These are phyloP conservation scores for Eupithecia tripunctaria DNA, from an alignment of 2,888 invertebrate species.

Conservation along the genomic window DNA sequence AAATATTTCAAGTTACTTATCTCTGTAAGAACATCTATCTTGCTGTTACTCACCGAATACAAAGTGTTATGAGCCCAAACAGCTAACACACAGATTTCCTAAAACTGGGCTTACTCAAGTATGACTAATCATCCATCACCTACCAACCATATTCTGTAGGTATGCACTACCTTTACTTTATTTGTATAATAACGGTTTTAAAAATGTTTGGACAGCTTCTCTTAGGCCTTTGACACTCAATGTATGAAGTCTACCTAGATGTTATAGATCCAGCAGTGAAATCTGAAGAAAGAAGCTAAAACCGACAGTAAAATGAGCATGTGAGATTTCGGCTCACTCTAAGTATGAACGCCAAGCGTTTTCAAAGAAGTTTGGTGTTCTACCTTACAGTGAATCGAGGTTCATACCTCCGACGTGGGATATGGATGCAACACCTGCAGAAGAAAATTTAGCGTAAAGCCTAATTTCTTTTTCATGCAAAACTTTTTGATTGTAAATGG, in stretches of 20 bases:
- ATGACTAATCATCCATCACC: not conserved
- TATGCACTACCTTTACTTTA: not conserved
- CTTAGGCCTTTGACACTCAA: not conserved
- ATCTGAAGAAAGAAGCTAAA: constrained; percentile 41
- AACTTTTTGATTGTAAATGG: not conserved
- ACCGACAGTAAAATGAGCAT: constrained; percentile 38
- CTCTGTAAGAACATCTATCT: constrained; percentile 6
- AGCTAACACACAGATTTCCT: not conserved
- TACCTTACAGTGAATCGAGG: constrained; percentile 97
- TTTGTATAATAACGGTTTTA: not conserved
- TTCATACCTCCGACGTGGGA: constrained; percentile 58
- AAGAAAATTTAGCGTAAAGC: not conserved
- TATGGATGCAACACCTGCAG: not conserved
- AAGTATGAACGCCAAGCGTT: constrained; percentile 96
- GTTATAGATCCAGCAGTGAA: not conserved
- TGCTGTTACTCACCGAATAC: constrained; percentile 5
- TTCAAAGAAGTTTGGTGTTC: constrained; percentile 94
- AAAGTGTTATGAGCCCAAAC: not conserved
- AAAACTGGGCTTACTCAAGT: not conserved
- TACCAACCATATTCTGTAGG: not conserved
- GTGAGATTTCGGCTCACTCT: constrained; percentile 88
- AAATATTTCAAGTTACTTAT: not conserved
- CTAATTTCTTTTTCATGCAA: not conserved
- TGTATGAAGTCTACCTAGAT: not conserved
- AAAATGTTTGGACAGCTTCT: not conserved